A percentile compares a stretch with the other conserved stretches of the same genome.
Conservation (phyloP, 2,113 vertebrate genomes). For the Oxygymnocypris stewartii region DNA sequence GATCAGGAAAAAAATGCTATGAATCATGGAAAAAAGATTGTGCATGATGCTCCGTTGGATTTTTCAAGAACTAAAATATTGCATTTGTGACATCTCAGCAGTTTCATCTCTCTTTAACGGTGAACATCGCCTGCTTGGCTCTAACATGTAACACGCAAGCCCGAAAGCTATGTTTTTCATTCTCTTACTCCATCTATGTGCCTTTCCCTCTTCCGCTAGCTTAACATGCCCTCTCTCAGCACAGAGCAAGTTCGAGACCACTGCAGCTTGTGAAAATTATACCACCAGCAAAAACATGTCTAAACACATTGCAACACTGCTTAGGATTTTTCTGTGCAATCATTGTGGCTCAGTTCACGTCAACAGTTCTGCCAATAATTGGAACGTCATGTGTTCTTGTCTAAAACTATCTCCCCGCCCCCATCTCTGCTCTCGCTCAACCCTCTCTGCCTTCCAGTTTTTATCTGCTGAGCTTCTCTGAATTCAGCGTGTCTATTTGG, state of each 20-base stretch:
- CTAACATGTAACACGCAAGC: background rate
- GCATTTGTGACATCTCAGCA: constrained; percentile 28
- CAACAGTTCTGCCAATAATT: constrained; percentile 24
- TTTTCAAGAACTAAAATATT: constrained; percentile 31
- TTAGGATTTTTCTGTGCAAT: constrained; percentile 21
- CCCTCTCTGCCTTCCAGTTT: background rate
- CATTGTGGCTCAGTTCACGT: constrained; percentile 25
- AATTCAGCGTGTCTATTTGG: background rate
- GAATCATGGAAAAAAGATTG: constrained; percentile 12
- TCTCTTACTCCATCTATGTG: background rate
- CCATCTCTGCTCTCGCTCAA: background rate
- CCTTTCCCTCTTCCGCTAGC: background rate
- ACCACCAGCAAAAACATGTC: constrained; percentile 23
- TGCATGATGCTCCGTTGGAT: background rate
- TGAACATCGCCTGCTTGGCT: background rate
- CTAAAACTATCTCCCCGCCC: background rate
- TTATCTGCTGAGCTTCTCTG: constrained; percentile 6
- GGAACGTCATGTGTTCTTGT: constrained; percentile 23
- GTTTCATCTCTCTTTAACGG: background rate
- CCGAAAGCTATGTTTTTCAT: background rate
- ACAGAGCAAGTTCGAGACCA: background rate
- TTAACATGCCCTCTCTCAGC: background rate
- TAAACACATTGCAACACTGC: constrained; percentile 20
- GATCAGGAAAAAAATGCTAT: background rate
- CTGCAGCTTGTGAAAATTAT: constrained; percentile 12